phyloP scores from a whole-genome alignment of 2,888 invertebrate species.

The Clistopyga incitator region DNA sequence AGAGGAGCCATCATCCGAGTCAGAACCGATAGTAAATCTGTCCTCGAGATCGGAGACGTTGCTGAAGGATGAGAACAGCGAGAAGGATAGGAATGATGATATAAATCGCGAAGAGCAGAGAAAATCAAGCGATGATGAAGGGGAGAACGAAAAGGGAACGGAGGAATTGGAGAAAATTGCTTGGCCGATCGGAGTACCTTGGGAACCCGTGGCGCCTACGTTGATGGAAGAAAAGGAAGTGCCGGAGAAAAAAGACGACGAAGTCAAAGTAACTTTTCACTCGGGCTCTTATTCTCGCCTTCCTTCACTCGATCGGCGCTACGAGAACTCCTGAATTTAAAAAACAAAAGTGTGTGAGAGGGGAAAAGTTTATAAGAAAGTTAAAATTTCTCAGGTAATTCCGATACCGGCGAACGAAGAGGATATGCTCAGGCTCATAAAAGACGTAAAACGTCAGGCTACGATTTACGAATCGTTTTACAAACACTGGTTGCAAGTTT shows the following conservation, averaged over 20 bases:
- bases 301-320: slow-evolving; percentile 8
- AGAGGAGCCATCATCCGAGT: slow-evolving; percentile 37
- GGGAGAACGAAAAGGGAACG: slow-evolving; percentile 50
- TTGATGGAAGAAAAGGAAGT: slow-evolving; percentile 49
- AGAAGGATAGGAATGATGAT: slow-evolving; percentile 29
- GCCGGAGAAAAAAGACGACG: slow-evolving; percentile 56
- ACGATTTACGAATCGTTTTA: slow-evolving; percentile 75
- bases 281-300: slow-evolving; percentile 47
- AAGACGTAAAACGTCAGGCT: slow-evolving; percentile 71
- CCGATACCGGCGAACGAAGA: slow-evolving; percentile 68
- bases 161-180: slow-evolving; percentile 64
- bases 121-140: slow-evolving; percentile 32
- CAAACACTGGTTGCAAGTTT: slow-evolving; percentile 74
- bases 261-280: slow-evolving; percentile 71
- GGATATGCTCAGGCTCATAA: slow-evolving; percentile 71
- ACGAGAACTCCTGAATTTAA: slow-evolving; percentile 47
- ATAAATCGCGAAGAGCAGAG: slow-evolving; percentile 29
- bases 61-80: slow-evolving; percentile 33
- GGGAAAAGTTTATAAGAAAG: slow-evolving; percentile 3
- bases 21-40: slow-evolving; percentile 14
- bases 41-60: slow-evolving; percentile 22
- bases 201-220: slow-evolving; percentile 65
- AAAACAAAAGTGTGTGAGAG: slow-evolving; percentile 21
- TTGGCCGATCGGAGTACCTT: slow-evolving; percentile 75
- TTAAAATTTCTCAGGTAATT: slow-evolving; percentile 65